phyloP scores from a whole-genome alignment of 2,113 vertebrate species.

The Emydocephalus ijimae region DNA sequence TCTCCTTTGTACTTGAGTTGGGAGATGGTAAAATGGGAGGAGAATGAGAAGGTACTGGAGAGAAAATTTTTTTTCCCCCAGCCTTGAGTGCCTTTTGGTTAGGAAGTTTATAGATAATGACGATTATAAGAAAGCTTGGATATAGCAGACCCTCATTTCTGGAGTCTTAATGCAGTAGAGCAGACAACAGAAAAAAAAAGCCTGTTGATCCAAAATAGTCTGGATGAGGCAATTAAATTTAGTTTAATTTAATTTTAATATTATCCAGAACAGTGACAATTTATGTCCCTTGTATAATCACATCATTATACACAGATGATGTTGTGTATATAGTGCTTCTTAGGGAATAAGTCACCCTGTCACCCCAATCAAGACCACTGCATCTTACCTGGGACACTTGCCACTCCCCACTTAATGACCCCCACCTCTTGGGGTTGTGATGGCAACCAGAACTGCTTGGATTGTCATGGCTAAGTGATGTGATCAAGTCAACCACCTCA shows the following conservation, averaged over 20 bases:
- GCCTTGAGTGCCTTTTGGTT: background rate
- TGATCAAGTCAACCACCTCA: background rate
- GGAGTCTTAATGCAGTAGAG: background rate
- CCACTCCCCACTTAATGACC: background rate
- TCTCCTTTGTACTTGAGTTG: background rate
- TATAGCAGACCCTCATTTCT: background rate
- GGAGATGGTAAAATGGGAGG: background rate
- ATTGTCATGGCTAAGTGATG: background rate
- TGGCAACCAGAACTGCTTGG: background rate
- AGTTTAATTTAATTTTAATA: background rate
- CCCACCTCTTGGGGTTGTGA: background rate
- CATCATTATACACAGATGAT: background rate
- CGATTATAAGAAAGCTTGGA: background rate
- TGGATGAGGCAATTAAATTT: background rate
- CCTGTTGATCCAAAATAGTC: background rate
- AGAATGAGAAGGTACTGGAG: background rate
- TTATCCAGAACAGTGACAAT: background rate
- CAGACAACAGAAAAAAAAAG: background rate
- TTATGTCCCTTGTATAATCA: background rate
- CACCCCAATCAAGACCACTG: background rate
- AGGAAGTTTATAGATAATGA: background rate
- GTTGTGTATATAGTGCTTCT: background rate
- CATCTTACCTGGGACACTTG: background rate
- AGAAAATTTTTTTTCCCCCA: background rate
- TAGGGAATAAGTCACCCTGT: background rate